Base-by-base conservation (phyloP, 2,888 invertebrate genomes). In the Drosophila neutralis region DNA sequence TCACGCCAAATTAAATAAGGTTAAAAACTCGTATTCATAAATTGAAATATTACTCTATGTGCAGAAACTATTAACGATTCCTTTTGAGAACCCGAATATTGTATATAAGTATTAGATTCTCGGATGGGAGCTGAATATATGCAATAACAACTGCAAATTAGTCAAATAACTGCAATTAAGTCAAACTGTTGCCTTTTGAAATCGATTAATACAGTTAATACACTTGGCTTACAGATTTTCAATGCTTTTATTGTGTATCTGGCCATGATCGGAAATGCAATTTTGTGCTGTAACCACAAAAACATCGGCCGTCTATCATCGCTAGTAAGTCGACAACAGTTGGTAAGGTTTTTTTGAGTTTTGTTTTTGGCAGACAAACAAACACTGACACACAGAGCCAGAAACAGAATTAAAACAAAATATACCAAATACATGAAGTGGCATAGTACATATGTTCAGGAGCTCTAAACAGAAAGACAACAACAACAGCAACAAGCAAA, bases 381-480 rank as follows among this genome's bases (percentile, higher is more conserved):
- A 45, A 61, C 36, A 36, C 52, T 42, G 53, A 67, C 60, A 73
- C 57, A 71, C 54, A 60, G 38, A 52, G 42, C 49, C 18, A 49
- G 3, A 49, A 27, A 8, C 45, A 45, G 45, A 49, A 49, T 49
- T 49, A 18, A 66, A 64, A 29, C n/a, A 59, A 48, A 70, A 61
- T 31, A 49, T 31, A 51, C 60, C 54, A 40, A 61, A 58, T 69
- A 75, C 73, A 49, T 36, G 36, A 63, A 42, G 63, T 64, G 49
- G 27, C 27, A 49, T 49, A 58, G 33, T 82, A 80, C 80, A 78
- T 68, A 59, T 83, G 81, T 83, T 78, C 83, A 54, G 80, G 72
- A 85, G 77, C 65, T 52, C 80, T 63, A 42, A 59, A 52, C 59
- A 45, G 33, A 69, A 27, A 49, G 65, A 75, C 68, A 80, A 61